These are phyloP conservation scores for Ancistrus triradiatus DNA, from an alignment of 2,113 vertebrate genomes.

Conservation along the genomic window DNA sequence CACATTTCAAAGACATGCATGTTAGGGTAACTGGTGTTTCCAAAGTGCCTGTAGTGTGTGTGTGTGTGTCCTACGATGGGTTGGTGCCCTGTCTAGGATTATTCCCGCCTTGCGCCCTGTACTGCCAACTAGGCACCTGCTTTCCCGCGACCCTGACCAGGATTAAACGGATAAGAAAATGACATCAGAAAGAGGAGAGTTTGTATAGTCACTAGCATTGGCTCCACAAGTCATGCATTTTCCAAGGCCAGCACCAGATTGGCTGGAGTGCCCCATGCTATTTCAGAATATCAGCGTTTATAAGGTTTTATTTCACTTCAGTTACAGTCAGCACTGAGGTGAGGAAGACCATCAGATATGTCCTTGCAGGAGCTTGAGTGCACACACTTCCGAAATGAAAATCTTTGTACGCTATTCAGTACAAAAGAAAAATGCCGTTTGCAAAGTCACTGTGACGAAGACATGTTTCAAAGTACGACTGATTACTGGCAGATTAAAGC, in stretches of 20 bases:
- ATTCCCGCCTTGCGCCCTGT: too few species aligned
- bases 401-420: slow-evolving; percentile 10
- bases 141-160: too few species aligned
- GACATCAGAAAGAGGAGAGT: slow-evolving; percentile 42
- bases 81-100: too few species aligned
- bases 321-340: slow-evolving; percentile 3
- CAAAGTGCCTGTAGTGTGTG: too few species aligned
- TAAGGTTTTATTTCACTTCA: slow-evolving; percentile 7
- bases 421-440: not conserved
- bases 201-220: slow-evolving; percentile 27
- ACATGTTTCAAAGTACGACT: not conserved
- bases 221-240: slow-evolving; percentile 17
- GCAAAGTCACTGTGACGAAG: not conserved
- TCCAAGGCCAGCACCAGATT: slow-evolving; percentile 4
- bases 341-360: slow-evolving; percentile 1
- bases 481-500: slow-evolving; percentile 6
- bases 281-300: slow-evolving; percentile 4
- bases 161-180: too few species aligned
- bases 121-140: too few species aligned
- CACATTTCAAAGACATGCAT: too few species aligned
- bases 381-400: slow-evolving; percentile 1
- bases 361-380: slow-evolving; percentile 5
- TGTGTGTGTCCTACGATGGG: too few species aligned
- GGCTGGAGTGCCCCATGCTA: slow-evolving; percentile 13
- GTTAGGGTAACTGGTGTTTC: too few species aligned